Evolutionary conservation across 2,113 vertebrate species (phyloP), one percentile per base, ranked within the genome.

Genomic region (Notarius quadriscutis): DNA sequence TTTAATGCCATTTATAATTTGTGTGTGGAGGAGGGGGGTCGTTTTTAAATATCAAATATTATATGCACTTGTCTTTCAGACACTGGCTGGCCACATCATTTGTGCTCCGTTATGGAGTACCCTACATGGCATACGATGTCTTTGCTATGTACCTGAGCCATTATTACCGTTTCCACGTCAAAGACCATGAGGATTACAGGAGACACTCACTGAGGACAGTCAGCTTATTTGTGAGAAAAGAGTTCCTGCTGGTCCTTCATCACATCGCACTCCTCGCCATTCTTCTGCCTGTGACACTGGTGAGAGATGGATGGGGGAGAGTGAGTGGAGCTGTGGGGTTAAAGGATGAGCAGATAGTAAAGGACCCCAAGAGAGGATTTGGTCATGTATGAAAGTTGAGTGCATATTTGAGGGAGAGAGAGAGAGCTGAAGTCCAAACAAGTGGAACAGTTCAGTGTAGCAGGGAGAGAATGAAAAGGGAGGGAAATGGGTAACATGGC

Each of bases 131-230:
- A 12, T 99, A 99, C 0, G 98, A 99, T 93, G 93, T 96, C 87
- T 97, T 96, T 0, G 97, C 97, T 92, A 99, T 99, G 98, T 99
- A 98, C 93, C 95, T 99, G 86, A 98, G 97, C 91, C 96, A 99
- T 90, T 98, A 96, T 96, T 94, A 97, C 93, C 97, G 96, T 92
- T 96, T 95, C 92, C 92, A 65, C 51, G 96, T 97, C 71, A 95
- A 94, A 87, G 95, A 95, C 0, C 91, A 94, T 0, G 81, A 88
- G 51, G 95, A 96, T 90, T 95, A 95, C 89, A 94, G 93, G 92
- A 94, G 92, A 89, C 95, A 97, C 55, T 95, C 96, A 0, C 92
- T 96, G 91, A 91, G 88, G 89, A 96, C 94, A 0, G 74, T 98
- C 7, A 91, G 93, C 88, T 96, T 95, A 50, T 99, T 99, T 91